Base-by-base conservation (phyloP, 2,113 vertebrate species). In the Leptocoma aspasia region DNA sequence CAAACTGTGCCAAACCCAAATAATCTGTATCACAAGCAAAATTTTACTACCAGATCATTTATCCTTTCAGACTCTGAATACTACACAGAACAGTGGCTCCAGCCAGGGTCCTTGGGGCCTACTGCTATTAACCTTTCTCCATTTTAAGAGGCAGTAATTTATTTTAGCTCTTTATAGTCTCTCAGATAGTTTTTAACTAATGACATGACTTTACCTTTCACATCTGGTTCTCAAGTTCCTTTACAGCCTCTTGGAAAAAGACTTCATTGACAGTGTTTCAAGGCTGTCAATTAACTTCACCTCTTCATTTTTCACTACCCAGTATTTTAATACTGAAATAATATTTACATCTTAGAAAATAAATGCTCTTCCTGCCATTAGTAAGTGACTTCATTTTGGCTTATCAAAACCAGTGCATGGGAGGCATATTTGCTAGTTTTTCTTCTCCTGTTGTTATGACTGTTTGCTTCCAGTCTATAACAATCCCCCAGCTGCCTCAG, bases 171-270 rank as follows among this genome's bases (percentile, higher is more conserved):
- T 94, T 84, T 4, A 6, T 44, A 71, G n/a, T 78, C 66, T 91
- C 60, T 90, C 63, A 82, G 60, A 73, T 94, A 56, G 57, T 91
- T 94, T 95, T 95, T 94, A 95, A 96, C 76, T 95, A 75, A 73
- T 84, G 10, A 82, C 79, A 54, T 30, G 89, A 94, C 31, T 80
- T 78, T 64, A 92, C 71, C 50, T 89, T 89, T 86, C 80, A 72
- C 44, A 1, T 71, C 66, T 56, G 45, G 65, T 81, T 94, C 70
- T 94, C 42, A 85, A 81, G 75, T 92, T 97, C 47, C 69, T 76
- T 64, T 80, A 59, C 20, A 80, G 50, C 7, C 60, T 88, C 71
- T 66, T 56, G 75, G 53, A 73, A 82, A 93, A 90, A 82, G 24
- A 82, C 52, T 81, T 89, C n/a, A 75, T 31, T 89, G 76, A 92